phyloP scores from a whole-genome alignment of 2,113 vertebrate genomes.

The Chaetodon auriga region DNA sequence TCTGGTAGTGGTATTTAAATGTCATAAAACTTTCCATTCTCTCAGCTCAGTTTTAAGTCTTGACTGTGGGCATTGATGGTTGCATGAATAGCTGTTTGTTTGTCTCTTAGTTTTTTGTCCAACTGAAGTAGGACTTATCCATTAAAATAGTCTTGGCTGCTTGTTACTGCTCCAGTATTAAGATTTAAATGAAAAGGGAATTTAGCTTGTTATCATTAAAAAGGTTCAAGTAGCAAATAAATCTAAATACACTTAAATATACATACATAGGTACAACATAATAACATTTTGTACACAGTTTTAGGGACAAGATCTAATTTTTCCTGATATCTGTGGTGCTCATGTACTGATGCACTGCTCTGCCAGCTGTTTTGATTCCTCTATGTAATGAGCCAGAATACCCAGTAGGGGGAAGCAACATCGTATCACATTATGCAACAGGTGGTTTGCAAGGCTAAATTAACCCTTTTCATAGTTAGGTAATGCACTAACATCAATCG shows the following conservation, averaged over 20 bases:
- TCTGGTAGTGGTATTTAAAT: neutral
- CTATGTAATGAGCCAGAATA: conserved; percentile 23
- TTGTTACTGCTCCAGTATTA: too few species aligned
- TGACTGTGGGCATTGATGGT: neutral
- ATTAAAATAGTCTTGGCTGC: too few species aligned
- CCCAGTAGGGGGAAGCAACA: conserved; percentile 66
- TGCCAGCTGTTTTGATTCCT: neutral
- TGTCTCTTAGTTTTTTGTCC: neutral
- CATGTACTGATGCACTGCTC: neutral
- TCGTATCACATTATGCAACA: conserved; percentile 40
- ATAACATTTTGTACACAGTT: neutral
- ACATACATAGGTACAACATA: too few species aligned
- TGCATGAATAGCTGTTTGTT: neutral
- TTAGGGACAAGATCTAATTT: neutral
- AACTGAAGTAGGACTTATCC: neutral
- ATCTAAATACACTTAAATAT: neutral
- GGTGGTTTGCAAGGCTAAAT: neutral
- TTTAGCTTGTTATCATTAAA: neutral
- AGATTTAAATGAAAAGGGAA: neutral
- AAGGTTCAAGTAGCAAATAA: neutral
- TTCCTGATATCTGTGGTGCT: neutral
- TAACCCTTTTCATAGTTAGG: neutral
- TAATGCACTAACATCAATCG: neutral
- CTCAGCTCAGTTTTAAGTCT: neutral
- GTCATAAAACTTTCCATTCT: neutral